phyloP scores from a whole-genome alignment of 1,140 invertebrate species.

The Apocrypta bakeri region DNA sequence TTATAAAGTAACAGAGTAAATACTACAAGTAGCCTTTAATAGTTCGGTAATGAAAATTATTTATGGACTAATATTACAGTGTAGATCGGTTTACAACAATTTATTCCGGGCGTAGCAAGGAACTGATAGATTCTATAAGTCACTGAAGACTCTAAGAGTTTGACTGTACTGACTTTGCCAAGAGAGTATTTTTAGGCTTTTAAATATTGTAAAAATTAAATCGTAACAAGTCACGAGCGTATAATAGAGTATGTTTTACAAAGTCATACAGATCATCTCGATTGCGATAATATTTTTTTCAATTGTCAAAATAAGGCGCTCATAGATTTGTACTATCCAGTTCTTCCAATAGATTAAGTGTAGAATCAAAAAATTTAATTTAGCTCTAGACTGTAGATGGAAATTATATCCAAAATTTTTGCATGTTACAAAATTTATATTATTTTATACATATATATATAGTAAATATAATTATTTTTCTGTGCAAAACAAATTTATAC shows the following conservation, averaged over 20 bases:
- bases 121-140: slow-evolving; percentile 60
- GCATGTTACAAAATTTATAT: slow-evolving; percentile 48
- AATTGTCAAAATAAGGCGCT: slow-evolving; percentile 9
- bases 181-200: slow-evolving; percentile 44
- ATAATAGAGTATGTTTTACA: slow-evolving; percentile 34
- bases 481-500: slow-evolving; percentile 43
- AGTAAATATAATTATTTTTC: slow-evolving; percentile 44
- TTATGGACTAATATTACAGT: slow-evolving; percentile 52
- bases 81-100: slow-evolving; percentile 47
- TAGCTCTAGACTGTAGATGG: slow-evolving; percentile 20
- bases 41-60: slow-evolving; percentile 50
- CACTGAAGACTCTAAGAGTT: slow-evolving; percentile 40
- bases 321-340: slow-evolving; percentile 40
- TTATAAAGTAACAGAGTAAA: slow-evolving; percentile 36
- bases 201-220: slow-evolving; percentile 46
- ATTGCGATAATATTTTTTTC: slow-evolving; percentile 26
- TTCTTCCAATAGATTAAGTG: slow-evolving; percentile 49
- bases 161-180: slow-evolving; percentile 40
- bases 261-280: slow-evolving; percentile 33
- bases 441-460: no score
- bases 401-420: slow-evolving; percentile 41
- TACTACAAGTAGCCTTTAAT: slow-evolving; percentile 7
- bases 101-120: slow-evolving; percentile 59
- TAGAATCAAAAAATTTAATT: slow-evolving; percentile 45
- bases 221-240: slow-evolving; percentile 5